Percentiles rank a stretch among this genome's conserved stretches.
Evolutionary conservation across 2,888 invertebrate genomes (phyloP).

Genomic region (Prosapia bicincta): DNA sequence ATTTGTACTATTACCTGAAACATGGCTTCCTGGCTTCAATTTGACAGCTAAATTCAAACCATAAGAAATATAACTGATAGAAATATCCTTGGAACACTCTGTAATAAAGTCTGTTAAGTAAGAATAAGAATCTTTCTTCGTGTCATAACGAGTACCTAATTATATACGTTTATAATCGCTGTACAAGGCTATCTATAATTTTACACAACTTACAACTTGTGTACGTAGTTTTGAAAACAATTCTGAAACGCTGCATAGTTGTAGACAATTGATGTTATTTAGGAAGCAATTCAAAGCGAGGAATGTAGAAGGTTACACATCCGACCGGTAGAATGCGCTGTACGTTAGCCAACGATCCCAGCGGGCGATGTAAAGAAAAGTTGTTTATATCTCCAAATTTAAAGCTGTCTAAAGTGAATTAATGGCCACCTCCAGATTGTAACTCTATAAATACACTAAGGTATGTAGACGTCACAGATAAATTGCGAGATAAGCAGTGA

Average conservation of each 20-base stretch:
- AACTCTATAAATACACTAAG: neutral
- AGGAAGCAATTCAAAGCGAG: neutral
- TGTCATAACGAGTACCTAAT: too few relatives aligned
- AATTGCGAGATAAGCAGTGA: neutral
- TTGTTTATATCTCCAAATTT: conserved; percentile 2
- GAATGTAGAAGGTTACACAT: conserved; percentile 2
- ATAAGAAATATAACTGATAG: too few relatives aligned
- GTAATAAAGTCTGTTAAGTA: too few relatives aligned
- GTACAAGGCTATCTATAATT: too few relatives aligned
- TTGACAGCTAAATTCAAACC: too few relatives aligned
- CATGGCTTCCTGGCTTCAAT: too few relatives aligned
- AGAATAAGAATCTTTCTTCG: too few relatives aligned
- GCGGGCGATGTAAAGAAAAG: neutral
- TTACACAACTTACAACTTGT: too few relatives aligned
- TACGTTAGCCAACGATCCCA: neutral
- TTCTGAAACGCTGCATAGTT: neutral
- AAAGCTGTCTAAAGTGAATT: conserved; percentile 2
- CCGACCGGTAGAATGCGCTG: neutral
- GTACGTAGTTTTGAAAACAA: neutral
- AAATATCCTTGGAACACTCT: too few relatives aligned
- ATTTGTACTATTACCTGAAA: too few relatives aligned
- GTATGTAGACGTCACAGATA: neutral
- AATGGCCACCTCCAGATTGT: neutral
- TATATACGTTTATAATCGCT: too few relatives aligned
- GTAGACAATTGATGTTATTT: neutral